Conservation (phyloP, 2,797 vertebrate species). For the Danio tinwini region DNA sequence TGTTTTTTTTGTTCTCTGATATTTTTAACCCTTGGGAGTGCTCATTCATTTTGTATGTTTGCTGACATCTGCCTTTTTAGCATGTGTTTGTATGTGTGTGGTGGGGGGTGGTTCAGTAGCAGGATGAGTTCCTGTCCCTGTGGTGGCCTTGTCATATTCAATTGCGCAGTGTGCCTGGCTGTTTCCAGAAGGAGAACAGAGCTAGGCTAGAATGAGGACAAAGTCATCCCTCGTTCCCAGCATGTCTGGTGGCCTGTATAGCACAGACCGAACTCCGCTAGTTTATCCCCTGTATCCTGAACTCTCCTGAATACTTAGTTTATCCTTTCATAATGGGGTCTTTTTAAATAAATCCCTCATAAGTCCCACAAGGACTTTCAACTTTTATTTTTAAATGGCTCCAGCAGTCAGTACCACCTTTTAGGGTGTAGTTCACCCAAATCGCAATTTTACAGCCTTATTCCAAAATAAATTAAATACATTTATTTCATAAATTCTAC, state of each 20-base stretch:
- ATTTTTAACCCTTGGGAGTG: conserved; percentile 26
- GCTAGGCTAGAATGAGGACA: conserved; percentile 47
- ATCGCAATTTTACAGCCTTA: too few species aligned
- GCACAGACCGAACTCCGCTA: conserved; percentile 4
- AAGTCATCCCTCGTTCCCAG: conserved; percentile 32
- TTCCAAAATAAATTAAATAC: too few species aligned
- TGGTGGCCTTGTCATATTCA: conserved; percentile 44
- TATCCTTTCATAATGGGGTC: conserved; percentile 14
- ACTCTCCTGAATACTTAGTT: not conserved
- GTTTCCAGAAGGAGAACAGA: conserved; percentile 45
- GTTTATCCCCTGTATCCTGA: conserved; percentile 30
- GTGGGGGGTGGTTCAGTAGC: not conserved
- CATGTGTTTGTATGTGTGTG: not conserved
- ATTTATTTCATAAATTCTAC: too few species aligned
- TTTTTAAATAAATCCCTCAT: conserved; percentile 41
- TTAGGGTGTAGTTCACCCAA: too few species aligned
- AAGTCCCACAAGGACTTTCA: conserved; percentile 18
- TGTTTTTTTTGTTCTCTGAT: conserved; percentile 17
- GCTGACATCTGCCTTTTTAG: conserved; percentile 25
- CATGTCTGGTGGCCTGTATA: conserved; percentile 34
- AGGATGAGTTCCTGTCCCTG: conserved; percentile 28
- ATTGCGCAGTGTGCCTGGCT: conserved; percentile 27
- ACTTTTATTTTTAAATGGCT: conserved; percentile 3
- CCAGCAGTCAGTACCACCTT: conserved; percentile 8
- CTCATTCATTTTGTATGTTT: conserved; percentile 4